Percentiles rank a stretch among this genome's conserved stretches.
phyloP scores from a whole-genome alignment of 2,888 invertebrate species.

The Rhamphomyia laevipes region DNA sequence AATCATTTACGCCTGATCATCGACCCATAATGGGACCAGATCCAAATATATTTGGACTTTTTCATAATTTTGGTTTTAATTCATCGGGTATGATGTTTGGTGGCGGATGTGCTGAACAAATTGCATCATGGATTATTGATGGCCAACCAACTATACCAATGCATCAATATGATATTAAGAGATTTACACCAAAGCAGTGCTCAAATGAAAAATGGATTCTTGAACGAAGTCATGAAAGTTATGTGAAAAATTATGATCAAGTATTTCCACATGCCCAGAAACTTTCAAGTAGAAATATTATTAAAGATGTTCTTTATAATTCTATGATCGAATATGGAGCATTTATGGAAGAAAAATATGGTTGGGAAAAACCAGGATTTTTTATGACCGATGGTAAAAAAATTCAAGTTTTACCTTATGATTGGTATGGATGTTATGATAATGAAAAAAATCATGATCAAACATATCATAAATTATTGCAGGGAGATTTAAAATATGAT shows the following conservation, averaged over 20 bases:
- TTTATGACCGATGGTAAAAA: conserved; percentile 43
- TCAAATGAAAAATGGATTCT: conserved; percentile 61
- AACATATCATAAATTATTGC: conserved; percentile 55
- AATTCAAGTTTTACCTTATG: conserved; percentile 47
- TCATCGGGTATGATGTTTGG: conserved; percentile 88
- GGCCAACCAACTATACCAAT: conserved; percentile 76
- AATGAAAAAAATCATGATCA: conserved; percentile 50
- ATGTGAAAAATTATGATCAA: conserved; percentile 71
- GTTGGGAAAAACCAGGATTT: conserved; percentile 85
- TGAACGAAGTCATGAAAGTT: conserved; percentile 81
- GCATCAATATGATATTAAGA: conserved; percentile 74
- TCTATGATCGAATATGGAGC: conserved; percentile 61
- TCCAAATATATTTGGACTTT: conserved; percentile 54
- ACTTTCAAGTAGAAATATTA: conserved; percentile 63
- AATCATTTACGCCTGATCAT: conserved; percentile 87
- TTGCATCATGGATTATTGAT: conserved; percentile 72
- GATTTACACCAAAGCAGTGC: conserved; percentile 63
- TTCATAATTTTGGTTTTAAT: conserved; percentile 80
- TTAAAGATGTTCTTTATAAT: conserved; percentile 52
- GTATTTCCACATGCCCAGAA: conserved; percentile 77
- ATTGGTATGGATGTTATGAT: conserved; percentile 77
- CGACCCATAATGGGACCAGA: conserved; percentile 76
- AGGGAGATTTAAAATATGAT: conserved; percentile 66
- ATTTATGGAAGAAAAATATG: conserved; percentile 71
- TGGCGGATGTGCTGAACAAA: conserved; percentile 74